Base-by-base conservation (phyloP, 1,140 invertebrate species). In the Bilobella aurantiaca region DNA sequence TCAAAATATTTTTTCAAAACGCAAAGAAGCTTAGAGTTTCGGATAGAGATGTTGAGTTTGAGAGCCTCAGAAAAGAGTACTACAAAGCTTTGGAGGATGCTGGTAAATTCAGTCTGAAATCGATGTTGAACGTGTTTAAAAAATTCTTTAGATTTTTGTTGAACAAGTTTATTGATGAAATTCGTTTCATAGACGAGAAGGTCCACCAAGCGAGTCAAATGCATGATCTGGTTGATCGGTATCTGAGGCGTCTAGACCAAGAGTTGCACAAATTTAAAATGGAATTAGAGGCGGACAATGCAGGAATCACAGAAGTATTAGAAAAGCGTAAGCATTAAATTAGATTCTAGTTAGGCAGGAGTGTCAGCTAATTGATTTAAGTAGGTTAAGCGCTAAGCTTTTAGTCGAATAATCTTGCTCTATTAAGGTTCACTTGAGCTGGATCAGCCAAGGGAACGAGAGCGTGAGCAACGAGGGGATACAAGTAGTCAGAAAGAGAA, bases 191-290 rank as follows among this genome's bases (percentile, higher is more conserved):
- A 78, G 86, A 87, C 88, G 85, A 87, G 75, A 87, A 87, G 76
- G 82, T 87, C 23, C 86, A 92, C 69, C 81, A 97, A 68, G 91
- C 94, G 23, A 96, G 88, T 77, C 90, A 94, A 79, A 92, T 96
- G 82, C 89, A 93, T 77, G 93, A 97, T 73, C 81, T 97, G 70
- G 91, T 98, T 59, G 90, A 96, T 74, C 85, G 92, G 75, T 97
- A 97, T 80, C 81, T 95, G 72, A 81, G 93, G 66, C 84, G 91
- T 78, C 79, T 98, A 56, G 95, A 98, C 76, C 91, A 91, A 75
- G 96, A 98, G 77, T 77, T 97, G 32, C 87, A 92, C 72, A 98
- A 98, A 78, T 98, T 98, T 78, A 98, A 98, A 81, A 93, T 96
- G 83, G 96, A 99, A 80, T 76, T 99, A 47, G 96, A 99, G 80